Conservation (phyloP, 2,113 vertebrate genomes). For the Alosa alosa region DNA sequence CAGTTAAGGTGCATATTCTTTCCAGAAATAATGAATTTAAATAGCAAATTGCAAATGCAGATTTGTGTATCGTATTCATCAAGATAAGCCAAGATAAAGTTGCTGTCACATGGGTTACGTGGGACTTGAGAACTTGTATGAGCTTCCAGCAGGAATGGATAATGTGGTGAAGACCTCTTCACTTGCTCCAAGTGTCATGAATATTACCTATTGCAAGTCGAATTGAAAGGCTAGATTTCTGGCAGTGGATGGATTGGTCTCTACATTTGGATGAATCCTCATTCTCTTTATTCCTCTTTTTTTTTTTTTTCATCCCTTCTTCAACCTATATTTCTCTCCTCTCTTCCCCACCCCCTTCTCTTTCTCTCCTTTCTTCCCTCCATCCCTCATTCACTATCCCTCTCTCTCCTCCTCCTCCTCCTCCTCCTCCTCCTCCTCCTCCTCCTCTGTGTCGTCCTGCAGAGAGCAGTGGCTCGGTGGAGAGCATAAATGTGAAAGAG, state of each 20-base stretch:
- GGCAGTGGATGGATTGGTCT: not conserved
- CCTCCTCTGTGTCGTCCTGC: slow-evolving; percentile 41
- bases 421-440: not conserved
- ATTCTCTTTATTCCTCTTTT: not conserved
- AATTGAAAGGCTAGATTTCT: not conserved
- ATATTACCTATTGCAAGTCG: not conserved
- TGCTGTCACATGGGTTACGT: not conserved
- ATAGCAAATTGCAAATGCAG: not conserved
- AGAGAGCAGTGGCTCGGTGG: slow-evolving; percentile 88
- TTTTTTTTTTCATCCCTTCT: not conserved
- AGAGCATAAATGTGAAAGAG: slow-evolving; percentile 92
- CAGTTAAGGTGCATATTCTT: too few species aligned
- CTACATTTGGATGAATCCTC: not conserved
- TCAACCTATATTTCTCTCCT: not conserved
- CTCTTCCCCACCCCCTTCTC: not conserved
- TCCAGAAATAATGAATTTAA: not conserved
- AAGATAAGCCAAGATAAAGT: not conserved
- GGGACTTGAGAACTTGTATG: not conserved
- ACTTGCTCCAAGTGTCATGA: not conserved
- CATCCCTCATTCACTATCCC: not conserved
- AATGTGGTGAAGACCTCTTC: not conserved
- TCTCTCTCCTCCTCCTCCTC: slow-evolving; percentile 38
- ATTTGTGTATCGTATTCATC: not conserved
- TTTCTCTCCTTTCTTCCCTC: not conserved
- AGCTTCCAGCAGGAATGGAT: not conserved